phyloP scores from a whole-genome alignment of 2,113 vertebrate genomes.

The Columba livia region DNA sequence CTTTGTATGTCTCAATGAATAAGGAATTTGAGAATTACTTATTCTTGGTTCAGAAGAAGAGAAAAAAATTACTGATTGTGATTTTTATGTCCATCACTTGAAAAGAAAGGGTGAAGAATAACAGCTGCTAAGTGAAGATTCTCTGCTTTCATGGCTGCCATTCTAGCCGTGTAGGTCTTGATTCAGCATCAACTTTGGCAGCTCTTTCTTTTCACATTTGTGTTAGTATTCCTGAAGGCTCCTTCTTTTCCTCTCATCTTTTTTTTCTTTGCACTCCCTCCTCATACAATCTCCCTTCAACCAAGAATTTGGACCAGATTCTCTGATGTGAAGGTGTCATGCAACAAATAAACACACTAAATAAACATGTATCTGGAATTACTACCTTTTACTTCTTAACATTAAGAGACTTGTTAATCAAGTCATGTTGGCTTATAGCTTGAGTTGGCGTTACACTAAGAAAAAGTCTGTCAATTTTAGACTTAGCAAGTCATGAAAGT shows the following conservation, averaged over 20 bases:
- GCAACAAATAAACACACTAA: neutral
- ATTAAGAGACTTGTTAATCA: neutral
- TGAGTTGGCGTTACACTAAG: neutral
- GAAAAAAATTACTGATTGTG: neutral
- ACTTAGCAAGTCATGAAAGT: neutral
- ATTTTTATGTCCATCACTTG: neutral
- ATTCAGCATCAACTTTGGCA: neutral
- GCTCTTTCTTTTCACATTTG: neutral
- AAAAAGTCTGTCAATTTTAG: neutral
- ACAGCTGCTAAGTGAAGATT: neutral
- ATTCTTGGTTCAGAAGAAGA: neutral
- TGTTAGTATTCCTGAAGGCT: neutral
- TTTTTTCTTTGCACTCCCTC: neutral
- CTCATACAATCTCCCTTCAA: neutral
- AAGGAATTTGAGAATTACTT: neutral
- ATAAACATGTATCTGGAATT: neutral
- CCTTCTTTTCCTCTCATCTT: neutral
- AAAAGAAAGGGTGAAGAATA: neutral
- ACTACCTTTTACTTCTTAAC: neutral
- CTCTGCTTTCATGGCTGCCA: neutral
- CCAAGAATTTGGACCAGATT: neutral
- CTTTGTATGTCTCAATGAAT: conserved; percentile 11
- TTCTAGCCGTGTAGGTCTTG: neutral
- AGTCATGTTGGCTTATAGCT: neutral
- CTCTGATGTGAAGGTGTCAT: neutral